A percentile compares a stretch with the other conserved stretches of the same genome.
Evolutionary conservation across 2,113 vertebrate species (phyloP).

Genomic region (Sphaerodactylus townsendi): DNA sequence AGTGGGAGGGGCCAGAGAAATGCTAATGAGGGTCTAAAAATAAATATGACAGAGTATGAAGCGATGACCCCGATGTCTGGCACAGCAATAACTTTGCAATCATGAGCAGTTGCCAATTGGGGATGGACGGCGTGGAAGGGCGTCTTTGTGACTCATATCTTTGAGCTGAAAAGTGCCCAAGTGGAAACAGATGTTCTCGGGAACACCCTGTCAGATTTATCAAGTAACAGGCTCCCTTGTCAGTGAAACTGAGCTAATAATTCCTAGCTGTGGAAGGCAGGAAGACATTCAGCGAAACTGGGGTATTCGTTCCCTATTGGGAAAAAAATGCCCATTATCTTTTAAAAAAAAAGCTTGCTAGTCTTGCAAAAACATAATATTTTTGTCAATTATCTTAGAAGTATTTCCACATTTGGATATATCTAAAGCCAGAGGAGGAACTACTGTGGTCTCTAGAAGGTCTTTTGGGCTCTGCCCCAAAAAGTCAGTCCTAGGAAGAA

Average conservation of each 20-base stretch:
- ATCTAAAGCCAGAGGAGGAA: not conserved
- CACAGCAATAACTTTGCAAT: constrained; percentile 60
- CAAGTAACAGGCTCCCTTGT: constrained; percentile 40
- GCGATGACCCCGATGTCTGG: constrained; percentile 55
- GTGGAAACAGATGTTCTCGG: constrained; percentile 59
- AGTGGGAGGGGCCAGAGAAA: constrained; percentile 42
- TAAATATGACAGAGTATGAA: constrained; percentile 65
- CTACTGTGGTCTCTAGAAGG: not conserved
- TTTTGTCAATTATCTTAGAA: not conserved
- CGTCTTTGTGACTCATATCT: constrained; percentile 67
- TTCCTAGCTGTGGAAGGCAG: constrained; percentile 35
- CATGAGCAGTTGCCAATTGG: constrained; percentile 49
- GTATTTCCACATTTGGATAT: not conserved
- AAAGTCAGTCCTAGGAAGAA: too few relatives aligned
- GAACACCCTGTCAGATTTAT: constrained; percentile 58
- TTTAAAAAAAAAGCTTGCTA: not conserved
- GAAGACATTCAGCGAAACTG: not conserved
- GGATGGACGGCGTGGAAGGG: constrained; percentile 61
- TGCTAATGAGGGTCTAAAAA: constrained; percentile 66
- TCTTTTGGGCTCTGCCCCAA: too few relatives aligned
- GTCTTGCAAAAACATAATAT: not conserved
- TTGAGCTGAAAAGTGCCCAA: constrained; percentile 56
- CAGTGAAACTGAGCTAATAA: constrained; percentile 42
- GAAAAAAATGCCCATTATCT: not conserved
- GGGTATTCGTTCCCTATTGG: not conserved